Evolutionary conservation across 2,888 invertebrate genomes (phyloP).

Genomic region (Pocota personata): DNA sequence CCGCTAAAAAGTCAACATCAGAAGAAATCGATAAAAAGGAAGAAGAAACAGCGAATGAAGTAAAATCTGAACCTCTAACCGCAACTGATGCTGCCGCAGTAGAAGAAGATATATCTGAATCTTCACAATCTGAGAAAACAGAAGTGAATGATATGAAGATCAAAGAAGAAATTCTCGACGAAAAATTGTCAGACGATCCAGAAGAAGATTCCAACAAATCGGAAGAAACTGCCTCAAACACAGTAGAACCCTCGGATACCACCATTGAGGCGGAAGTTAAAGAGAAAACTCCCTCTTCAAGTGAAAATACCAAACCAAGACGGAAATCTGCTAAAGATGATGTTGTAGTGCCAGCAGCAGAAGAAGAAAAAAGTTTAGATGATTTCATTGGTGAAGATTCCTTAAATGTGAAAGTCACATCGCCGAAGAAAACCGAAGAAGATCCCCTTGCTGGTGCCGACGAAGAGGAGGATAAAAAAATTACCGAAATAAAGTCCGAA

Average conservation of each 20-base stretch:
- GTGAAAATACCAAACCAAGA: not conserved
- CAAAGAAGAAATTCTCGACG: slow-evolving; percentile 23
- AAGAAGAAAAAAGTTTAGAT: slow-evolving; percentile 57
- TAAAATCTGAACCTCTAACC: slow-evolving; percentile 55
- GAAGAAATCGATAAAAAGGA: slow-evolving; percentile 7
- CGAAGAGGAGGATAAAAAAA: slow-evolving; percentile 4
- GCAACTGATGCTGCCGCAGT: not conserved
- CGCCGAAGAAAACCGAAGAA: slow-evolving; percentile 16
- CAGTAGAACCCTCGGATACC: slow-evolving; percentile 66
- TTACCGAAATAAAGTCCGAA: slow-evolving; percentile 69
- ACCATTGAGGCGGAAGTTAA: slow-evolving; percentile 80
- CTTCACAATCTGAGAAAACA: slow-evolving; percentile 17
- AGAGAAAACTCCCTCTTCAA: slow-evolving; percentile 57
- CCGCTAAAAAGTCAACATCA: slow-evolving; percentile 32
- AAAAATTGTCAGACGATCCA: not conserved
- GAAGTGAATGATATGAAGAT: not conserved
- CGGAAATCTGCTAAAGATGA: slow-evolving; percentile 77
- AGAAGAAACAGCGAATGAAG: slow-evolving; percentile 40
- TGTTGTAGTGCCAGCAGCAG: slow-evolving; percentile 7
- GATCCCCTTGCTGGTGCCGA: slow-evolving; percentile 11
- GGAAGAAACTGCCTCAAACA: slow-evolving; percentile 74
- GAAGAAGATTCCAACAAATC: slow-evolving; percentile 9
- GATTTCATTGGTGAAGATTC: slow-evolving; percentile 76
- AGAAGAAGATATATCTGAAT: slow-evolving; percentile 38
- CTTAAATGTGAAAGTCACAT: not conserved